A percentile compares a stretch with the other conserved stretches of the same genome.
phyloP scores from a whole-genome alignment of 2,888 invertebrate genomes.

The Agrilus cyanescens region DNA sequence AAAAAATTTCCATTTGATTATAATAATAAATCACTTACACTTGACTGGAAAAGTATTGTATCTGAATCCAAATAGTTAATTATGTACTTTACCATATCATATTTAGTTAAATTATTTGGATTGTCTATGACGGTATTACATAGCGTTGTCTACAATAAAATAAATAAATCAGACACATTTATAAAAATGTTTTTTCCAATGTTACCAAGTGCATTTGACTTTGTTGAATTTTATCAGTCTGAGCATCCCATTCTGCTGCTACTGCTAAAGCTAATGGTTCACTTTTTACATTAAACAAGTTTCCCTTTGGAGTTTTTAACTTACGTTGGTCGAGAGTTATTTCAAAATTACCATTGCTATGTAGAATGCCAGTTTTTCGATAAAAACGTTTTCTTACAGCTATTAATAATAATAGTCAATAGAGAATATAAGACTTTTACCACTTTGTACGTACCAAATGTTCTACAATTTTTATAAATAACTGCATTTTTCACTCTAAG shows the following conservation, averaged over 20 bases:
- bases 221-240: constrained; percentile 62
- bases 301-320: constrained; percentile 81
- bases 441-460: not conserved
- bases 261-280: constrained; percentile 87
- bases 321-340: constrained; percentile 79
- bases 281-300: constrained; percentile 61
- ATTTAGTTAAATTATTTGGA: constrained; percentile 66
- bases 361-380: constrained; percentile 57
- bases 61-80: constrained; percentile 73
- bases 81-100: constrained; percentile 65
- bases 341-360: constrained; percentile 63
- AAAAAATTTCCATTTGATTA: not conserved
- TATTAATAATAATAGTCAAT: constrained; percentile 12
- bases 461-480: not conserved
- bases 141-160: constrained; percentile 59
- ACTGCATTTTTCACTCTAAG: not conserved
- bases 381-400: constrained; percentile 58
- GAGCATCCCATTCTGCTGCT: constrained; percentile 89
- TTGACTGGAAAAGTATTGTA: constrained; percentile 65
- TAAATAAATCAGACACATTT: not conserved
- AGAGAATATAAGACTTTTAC: not conserved
- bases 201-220: constrained; percentile 82
- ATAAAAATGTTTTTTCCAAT: constrained; percentile 1
- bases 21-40: constrained; percentile 40
- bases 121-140: constrained; percentile 89